Conservation (phyloP, 1,140 invertebrate genomes). For the Drosophila parvula region DNA sequence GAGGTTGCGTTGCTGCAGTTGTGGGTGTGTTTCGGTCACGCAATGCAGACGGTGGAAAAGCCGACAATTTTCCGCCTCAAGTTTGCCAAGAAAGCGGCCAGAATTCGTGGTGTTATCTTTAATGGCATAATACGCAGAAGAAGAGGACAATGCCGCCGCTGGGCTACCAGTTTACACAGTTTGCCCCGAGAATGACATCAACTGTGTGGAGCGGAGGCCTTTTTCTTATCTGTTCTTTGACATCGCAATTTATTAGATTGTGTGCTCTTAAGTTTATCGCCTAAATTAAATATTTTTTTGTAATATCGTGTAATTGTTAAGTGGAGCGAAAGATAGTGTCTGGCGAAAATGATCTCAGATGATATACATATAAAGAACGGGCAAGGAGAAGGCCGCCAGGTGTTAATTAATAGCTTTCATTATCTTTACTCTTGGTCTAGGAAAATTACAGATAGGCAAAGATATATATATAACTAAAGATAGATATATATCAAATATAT, state of each 20-base stretch:
- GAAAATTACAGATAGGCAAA: background rate
- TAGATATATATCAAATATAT: background rate
- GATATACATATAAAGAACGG: background rate
- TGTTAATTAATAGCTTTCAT: conserved; percentile 13
- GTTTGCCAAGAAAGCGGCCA: conserved; percentile 37
- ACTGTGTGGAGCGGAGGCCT: conserved; percentile 12
- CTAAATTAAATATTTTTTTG: conserved; percentile 54
- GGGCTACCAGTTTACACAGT: conserved; percentile 1
- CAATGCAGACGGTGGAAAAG: conserved; percentile 61
- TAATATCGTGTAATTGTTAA: conserved; percentile 38
- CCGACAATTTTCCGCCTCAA: conserved; percentile 33
- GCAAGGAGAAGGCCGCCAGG: background rate
- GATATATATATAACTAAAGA: background rate
- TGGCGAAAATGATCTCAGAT: conserved; percentile 22
- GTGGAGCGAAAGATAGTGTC: conserved; percentile 14
- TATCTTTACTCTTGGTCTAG: background rate
- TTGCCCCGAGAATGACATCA: conserved; percentile 61
- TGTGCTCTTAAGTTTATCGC: conserved; percentile 51
- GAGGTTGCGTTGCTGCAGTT: conserved; percentile 50
- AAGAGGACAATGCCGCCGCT: conserved; percentile 3
- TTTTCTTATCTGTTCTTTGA: conserved; percentile 43
- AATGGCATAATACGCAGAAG: conserved; percentile 24
- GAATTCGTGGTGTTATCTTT: conserved; percentile 24
- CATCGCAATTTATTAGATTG: conserved; percentile 68
- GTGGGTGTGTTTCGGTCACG: conserved; percentile 71